phyloP scores from a whole-genome alignment of 2,113 vertebrate species.

The Panthera leo region DNA sequence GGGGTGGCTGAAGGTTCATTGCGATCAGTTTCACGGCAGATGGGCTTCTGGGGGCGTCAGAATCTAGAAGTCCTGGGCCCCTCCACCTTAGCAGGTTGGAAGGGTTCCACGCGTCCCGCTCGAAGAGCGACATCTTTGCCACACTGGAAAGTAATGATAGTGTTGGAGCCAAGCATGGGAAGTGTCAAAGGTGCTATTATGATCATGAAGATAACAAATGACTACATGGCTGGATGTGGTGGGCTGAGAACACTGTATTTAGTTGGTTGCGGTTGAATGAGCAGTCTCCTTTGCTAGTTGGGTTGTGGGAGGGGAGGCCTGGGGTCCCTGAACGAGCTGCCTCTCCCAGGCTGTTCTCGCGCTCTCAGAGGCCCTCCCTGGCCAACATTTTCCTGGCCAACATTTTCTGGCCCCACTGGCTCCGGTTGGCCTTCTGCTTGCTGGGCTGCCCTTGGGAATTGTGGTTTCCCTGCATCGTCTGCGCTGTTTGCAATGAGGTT shows the following conservation, averaged over 20 bases:
- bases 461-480: not conserved
- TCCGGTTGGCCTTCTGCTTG: not conserved
- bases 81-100: not conserved
- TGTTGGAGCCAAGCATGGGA: constrained; percentile 17
- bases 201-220: constrained; percentile 23
- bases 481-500: not conserved
- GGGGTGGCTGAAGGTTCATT: not conserved
- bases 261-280: constrained; percentile 15
- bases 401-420: not conserved
- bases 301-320: not conserved
- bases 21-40: not conserved
- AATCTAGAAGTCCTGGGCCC: not conserved
- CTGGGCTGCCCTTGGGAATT: not conserved
- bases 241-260: not conserved
- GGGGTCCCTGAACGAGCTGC: not conserved
- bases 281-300: not conserved
- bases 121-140: not conserved
- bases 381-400: not conserved
- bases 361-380: not conserved
- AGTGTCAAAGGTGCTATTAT: constrained; percentile 32
- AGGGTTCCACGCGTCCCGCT: not conserved
- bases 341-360: not conserved
- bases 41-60: not conserved
- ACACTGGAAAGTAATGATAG: constrained; percentile 3
- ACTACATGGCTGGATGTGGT: constrained; percentile 9